Percentiles rank a stretch among this genome's conserved stretches.
Evolutionary conservation across 2,888 invertebrate genomes (phyloP).

Genomic region (Catocala fraxini): DNA sequence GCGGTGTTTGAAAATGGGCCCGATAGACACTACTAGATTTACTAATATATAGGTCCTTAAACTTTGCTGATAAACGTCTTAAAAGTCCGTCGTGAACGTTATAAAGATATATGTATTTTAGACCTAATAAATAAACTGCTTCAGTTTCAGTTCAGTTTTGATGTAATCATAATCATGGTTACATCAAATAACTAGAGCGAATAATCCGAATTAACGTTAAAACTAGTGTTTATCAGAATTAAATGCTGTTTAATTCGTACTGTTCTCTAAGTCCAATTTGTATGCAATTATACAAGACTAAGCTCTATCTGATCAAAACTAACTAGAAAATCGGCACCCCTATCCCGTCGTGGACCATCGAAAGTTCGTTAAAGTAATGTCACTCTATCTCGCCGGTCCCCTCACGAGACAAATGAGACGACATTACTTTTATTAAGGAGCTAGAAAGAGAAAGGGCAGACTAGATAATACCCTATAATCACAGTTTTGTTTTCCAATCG

Average conservation of each 20-base stretch:
- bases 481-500: constrained; percentile 91
- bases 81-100: too few species aligned
- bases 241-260: neutral
- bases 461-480: constrained; percentile 87
- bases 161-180: too few species aligned
- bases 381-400: constrained; percentile 79
- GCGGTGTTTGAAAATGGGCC: too few species aligned
- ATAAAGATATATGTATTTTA: too few species aligned
- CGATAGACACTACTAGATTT: too few species aligned
- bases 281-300: constrained; percentile 51
- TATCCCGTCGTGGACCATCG: constrained; percentile 77
- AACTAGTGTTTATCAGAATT: too few species aligned
- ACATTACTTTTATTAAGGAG: constrained; percentile 53
- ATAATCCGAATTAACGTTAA: too few species aligned
- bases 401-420: constrained; percentile 72
- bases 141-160: too few species aligned
- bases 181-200: too few species aligned
- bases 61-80: too few species aligned
- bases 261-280: constrained; percentile 43
- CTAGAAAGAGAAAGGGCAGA: constrained; percentile 63
- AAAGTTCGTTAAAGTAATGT: constrained; percentile 87
- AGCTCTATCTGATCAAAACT: constrained; percentile 54
- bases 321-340: constrained; percentile 60
- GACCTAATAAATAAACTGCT: too few species aligned
- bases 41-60: too few species aligned